These are phyloP conservation scores for Tuta absoluta DNA, from an alignment of 2,888 invertebrate genomes.

Conservation along the genomic window DNA sequence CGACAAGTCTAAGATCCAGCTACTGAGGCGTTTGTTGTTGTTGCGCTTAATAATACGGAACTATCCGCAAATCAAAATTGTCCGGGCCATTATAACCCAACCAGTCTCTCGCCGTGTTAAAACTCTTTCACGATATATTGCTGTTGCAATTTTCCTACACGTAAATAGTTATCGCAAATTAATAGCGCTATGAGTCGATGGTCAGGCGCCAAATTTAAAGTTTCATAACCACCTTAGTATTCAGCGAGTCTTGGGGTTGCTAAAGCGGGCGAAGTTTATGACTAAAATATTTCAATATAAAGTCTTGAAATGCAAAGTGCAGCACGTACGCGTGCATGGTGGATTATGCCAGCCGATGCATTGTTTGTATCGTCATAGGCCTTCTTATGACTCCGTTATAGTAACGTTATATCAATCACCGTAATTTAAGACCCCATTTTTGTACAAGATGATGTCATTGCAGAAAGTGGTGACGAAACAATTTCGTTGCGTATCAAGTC, in stretches of 20 bases:
- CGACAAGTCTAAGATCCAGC: no score
- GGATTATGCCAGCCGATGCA: neutral
- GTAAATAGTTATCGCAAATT: slow-evolving; percentile 28
- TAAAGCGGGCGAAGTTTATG: slow-evolving; percentile 51
- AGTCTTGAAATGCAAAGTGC: slow-evolving; percentile 11
- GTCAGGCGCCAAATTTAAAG: neutral
- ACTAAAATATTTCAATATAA: slow-evolving; percentile 39
- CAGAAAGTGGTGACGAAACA: slow-evolving; percentile 8
- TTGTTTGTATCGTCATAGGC: neutral
- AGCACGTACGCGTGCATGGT: slow-evolving; percentile 1
- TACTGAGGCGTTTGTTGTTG: no score
- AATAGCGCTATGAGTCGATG: neutral
- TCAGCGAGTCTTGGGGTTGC: slow-evolving; percentile 53
- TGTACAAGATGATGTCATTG: slow-evolving; percentile 22
- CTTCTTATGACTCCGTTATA: neutral
- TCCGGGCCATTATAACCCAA: no score
- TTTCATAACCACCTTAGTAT: slow-evolving; percentile 54
- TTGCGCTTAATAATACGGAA: no score
- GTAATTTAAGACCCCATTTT: slow-evolving; percentile 36
- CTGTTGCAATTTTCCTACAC: neutral
- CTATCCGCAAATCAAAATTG: no score
- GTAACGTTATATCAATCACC: slow-evolving; percentile 36
- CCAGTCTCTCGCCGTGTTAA: no score
- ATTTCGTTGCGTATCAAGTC: neutral
- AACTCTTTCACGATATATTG: neutral